These are phyloP conservation scores for Lagopus leucura DNA, from an alignment of 2,113 vertebrate species.

Conservation along the genomic window DNA sequence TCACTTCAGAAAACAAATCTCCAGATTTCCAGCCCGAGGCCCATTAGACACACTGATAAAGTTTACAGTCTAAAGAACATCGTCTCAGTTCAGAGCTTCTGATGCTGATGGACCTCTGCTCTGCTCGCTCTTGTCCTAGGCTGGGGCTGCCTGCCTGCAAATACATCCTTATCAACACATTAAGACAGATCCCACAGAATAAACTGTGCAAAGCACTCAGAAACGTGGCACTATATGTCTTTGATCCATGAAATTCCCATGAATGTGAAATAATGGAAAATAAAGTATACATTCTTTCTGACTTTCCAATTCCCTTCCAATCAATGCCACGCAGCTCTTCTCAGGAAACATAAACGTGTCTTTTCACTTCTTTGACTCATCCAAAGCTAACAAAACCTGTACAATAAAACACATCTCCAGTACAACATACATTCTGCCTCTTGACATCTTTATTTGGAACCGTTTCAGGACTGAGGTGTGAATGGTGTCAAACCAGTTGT, in stretches of 20 bases:
- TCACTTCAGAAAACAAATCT: not conserved
- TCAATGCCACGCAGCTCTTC: not conserved
- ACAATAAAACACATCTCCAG: not conserved
- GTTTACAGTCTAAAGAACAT: too few species aligned
- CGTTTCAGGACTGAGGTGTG: not conserved
- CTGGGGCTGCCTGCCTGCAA: not conserved
- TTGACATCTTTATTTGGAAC: not conserved
- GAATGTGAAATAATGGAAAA: not conserved
- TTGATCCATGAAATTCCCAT: not conserved
- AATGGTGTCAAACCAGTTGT: not conserved
- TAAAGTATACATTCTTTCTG: not conserved
- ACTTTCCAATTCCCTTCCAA: not conserved
- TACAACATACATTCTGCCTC: not conserved
- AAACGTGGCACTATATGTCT: not conserved
- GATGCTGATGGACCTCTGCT: not conserved
- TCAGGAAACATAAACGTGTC: not conserved
- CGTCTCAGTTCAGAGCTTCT: not conserved
- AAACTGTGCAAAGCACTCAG: not conserved
- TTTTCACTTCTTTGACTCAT: not conserved
- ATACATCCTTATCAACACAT: not conserved
- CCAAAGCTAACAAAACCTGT: not conserved
- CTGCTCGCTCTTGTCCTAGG: not conserved
- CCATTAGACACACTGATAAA: not conserved
- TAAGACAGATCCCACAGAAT: not conserved
- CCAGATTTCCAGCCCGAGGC: not conserved